A percentile compares a stretch with the other conserved stretches of the same genome.
These are phyloP conservation scores for Petrocephalus microphthalmus DNA, from an alignment of 2,113 vertebrate genomes.

Conservation along the genomic window DNA sequence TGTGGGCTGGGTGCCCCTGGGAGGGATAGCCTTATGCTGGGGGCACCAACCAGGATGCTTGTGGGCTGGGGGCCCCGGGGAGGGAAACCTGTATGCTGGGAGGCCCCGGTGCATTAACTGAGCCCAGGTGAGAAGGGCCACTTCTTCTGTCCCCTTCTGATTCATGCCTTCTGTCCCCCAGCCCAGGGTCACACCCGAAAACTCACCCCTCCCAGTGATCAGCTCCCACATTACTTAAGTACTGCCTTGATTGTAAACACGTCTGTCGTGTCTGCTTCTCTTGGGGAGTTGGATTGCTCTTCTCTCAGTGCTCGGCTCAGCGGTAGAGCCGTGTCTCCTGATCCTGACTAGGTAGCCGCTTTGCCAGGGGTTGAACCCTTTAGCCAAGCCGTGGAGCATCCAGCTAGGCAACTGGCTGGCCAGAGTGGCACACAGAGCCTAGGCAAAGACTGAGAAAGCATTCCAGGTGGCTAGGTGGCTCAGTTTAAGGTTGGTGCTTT, in stretches of 20 bases:
- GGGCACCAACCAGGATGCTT: too few relatives aligned
- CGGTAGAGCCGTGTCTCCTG: not conserved
- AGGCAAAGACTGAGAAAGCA: too few relatives aligned
- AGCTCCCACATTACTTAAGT: not conserved
- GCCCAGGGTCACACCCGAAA: not conserved
- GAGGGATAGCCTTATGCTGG: too few relatives aligned
- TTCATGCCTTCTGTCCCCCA: not conserved
- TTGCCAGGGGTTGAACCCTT: not conserved
- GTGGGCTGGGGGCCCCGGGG: too few relatives aligned
- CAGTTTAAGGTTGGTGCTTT: too few relatives aligned
- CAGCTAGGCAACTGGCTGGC: too few relatives aligned
- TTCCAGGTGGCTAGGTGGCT: too few relatives aligned
- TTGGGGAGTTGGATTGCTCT: not conserved
- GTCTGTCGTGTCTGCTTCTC: not conserved
- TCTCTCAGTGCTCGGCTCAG: not conserved
- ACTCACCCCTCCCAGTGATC: not conserved
- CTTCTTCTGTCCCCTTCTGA: not conserved
- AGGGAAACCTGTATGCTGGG: too few relatives aligned
- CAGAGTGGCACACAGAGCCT: too few relatives aligned
- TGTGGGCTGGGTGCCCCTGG: too few relatives aligned
- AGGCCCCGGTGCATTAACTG: too few relatives aligned
- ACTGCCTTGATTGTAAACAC: not conserved
- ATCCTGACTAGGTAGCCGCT: not conserved
- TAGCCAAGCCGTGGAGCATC: not conserved
- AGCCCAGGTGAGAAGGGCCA: not conserved